Conservation (phyloP, 2,888 invertebrate species). For the Cantharis rustica region DNA sequence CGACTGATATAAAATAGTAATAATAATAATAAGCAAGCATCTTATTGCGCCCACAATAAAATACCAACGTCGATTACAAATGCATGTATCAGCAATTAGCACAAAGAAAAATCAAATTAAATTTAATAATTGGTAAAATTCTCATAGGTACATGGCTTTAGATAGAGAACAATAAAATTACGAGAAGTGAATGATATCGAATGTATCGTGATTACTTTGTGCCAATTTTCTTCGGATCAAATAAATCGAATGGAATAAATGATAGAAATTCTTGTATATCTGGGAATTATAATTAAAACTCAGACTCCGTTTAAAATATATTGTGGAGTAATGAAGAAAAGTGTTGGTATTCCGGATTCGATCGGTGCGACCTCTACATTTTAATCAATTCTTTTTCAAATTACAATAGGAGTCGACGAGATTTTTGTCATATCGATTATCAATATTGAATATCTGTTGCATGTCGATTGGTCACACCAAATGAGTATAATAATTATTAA, state of each 20-base stretch:
- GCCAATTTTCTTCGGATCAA: slow-evolving; percentile 11
- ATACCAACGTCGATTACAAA: slow-evolving; percentile 12
- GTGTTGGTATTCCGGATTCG: slow-evolving; percentile 1
- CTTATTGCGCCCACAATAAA: slow-evolving; percentile 11
- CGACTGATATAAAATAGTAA: slow-evolving; percentile 16
- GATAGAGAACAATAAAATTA: slow-evolving; percentile 5
- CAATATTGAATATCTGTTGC: neutral
- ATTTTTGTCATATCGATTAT: neutral
- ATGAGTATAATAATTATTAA: slow-evolving; percentile 20
- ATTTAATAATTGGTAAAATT: slow-evolving; percentile 17
- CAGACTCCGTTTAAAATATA: slow-evolving; percentile 11
- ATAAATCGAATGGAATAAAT: slow-evolving; percentile 23
- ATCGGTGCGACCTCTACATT: neutral
- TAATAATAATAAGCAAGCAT: slow-evolving; percentile 18
- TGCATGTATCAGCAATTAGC: slow-evolving; percentile 6
- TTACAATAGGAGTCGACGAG: neutral
- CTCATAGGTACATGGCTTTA: neutral
- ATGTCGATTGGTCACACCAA: slow-evolving; percentile 11
- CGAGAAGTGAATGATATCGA: slow-evolving; percentile 16
- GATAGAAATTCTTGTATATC: slow-evolving; percentile 21
- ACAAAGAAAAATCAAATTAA: slow-evolving; percentile 19
- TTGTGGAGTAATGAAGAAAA: slow-evolving; percentile 6
- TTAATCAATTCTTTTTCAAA: neutral
- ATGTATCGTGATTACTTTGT: slow-evolving; percentile 14
- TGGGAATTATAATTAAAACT: slow-evolving; percentile 22